Percentiles rank a stretch among this genome's conserved stretches.
phyloP scores from a whole-genome alignment of 2,113 vertebrate genomes.

The Anthoscopus minutus region DNA sequence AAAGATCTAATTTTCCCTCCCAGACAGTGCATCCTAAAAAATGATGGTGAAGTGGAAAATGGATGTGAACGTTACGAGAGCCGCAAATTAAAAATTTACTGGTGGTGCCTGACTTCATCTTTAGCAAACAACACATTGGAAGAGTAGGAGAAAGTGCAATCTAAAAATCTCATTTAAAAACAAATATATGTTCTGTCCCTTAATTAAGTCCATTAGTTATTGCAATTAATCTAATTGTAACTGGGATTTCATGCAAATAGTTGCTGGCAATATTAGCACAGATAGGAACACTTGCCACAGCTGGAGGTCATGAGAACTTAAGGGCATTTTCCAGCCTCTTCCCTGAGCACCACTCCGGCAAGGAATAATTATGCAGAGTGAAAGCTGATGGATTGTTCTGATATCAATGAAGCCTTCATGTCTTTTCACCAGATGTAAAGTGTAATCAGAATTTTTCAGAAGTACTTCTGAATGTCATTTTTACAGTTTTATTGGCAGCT shows the following conservation, averaged over 20 bases:
- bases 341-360: not conserved
- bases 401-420: conserved; percentile 24
- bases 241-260: not conserved
- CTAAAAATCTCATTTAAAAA: not conserved
- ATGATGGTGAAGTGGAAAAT: not conserved
- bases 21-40: not conserved
- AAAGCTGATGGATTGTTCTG: conserved; percentile 42
- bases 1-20: not conserved
- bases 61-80: not conserved
- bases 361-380: conserved; percentile 24
- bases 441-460: conserved; percentile 61
- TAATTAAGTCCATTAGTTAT: not conserved
- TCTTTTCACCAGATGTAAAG: conserved; percentile 53
- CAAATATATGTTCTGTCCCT: not conserved
- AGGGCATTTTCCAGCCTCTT: conserved; percentile 21
- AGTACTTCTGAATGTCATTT: conserved; percentile 47
- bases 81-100: not conserved
- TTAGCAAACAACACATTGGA: not conserved
- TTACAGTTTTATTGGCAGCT: conserved; percentile 57
- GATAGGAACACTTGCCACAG: not conserved
- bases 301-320: not conserved
- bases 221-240: not conserved
- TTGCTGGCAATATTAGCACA: not conserved
- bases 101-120: not conserved
- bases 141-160: not conserved